A percentile compares a stretch with the other conserved stretches of the same genome.
Conservation (phyloP, 2,797 vertebrate genomes). For the Hippoglossus hippoglossus region DNA sequence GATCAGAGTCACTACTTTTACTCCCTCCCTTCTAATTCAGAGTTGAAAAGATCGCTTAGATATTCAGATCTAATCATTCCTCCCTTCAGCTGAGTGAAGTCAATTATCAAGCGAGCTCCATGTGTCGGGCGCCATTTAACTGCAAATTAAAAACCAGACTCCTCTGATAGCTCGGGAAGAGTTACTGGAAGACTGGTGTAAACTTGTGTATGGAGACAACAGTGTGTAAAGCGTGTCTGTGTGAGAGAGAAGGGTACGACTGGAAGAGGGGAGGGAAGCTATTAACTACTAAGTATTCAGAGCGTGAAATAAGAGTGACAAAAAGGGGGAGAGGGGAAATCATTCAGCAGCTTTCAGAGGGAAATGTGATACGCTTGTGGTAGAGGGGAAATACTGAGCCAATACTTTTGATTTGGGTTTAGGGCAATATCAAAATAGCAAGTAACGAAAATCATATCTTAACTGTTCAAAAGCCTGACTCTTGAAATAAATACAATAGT, state of each 20-base stretch:
- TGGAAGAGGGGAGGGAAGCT: slow-evolving; percentile 78
- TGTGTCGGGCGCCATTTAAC: slow-evolving; percentile 82
- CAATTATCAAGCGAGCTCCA: slow-evolving; percentile 82
- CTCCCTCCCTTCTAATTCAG: slow-evolving; percentile 59
- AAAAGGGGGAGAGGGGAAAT: slow-evolving; percentile 81
- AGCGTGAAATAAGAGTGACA: slow-evolving; percentile 86
- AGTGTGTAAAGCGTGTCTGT: slow-evolving; percentile 41
- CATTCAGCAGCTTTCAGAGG: slow-evolving; percentile 79
- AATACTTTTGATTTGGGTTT: slow-evolving; percentile 64
- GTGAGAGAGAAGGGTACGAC: slow-evolving; percentile 60
- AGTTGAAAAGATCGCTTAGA: slow-evolving; percentile 68
- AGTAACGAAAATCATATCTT: slow-evolving; percentile 33
- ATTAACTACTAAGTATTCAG: slow-evolving; percentile 86
- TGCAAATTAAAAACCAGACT: slow-evolving; percentile 84
- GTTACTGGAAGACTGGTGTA: slow-evolving; percentile 70
- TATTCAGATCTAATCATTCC: slow-evolving; percentile 83
- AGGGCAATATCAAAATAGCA: slow-evolving; percentile 41
- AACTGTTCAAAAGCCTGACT: slow-evolving; percentile 17
- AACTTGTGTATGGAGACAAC: slow-evolving; percentile 68
- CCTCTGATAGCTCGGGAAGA: slow-evolving; percentile 73
- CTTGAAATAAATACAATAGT: slow-evolving; percentile 3
- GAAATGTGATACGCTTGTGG: slow-evolving; percentile 75
- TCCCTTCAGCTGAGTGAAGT: slow-evolving; percentile 82
- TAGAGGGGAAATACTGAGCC: slow-evolving; percentile 72
- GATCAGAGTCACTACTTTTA: slow-evolving; percentile 68